These are phyloP conservation scores for Argopecten irradians DNA, from an alignment of 1,140 invertebrate species.

Conservation along the genomic window DNA sequence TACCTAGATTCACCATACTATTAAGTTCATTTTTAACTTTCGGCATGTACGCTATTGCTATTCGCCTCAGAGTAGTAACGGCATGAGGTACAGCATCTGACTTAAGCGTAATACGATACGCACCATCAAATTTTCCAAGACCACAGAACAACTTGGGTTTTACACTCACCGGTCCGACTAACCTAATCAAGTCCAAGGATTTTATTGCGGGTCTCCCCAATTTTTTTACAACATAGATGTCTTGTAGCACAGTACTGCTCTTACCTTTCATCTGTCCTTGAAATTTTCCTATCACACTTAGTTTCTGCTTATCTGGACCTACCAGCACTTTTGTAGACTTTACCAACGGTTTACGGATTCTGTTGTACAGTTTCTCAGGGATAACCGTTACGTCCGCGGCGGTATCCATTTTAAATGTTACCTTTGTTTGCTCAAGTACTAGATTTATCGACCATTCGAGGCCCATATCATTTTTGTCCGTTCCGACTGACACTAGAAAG, in stretches of 20 bases:
- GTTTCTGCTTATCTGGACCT: background rate
- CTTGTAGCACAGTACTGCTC: background rate
- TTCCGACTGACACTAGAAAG: background rate
- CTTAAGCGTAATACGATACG: conserved; percentile 36
- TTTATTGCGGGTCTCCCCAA: background rate
- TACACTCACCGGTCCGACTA: background rate
- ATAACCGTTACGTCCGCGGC: background rate
- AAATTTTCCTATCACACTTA: conserved; percentile 25
- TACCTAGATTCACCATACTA: conserved; percentile 50
- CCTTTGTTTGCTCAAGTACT: background rate
- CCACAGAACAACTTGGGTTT: conserved; percentile 28
- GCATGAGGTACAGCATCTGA: conserved; percentile 35
- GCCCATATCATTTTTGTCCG: background rate
- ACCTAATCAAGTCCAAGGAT: conserved; percentile 27
- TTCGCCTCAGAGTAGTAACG: conserved; percentile 32
- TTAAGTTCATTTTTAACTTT: conserved; percentile 51
- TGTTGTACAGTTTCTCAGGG: background rate
- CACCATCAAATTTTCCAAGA: conserved; percentile 19
- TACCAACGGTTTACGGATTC: background rate
- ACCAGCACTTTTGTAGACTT: background rate
- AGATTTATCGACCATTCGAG: background rate
- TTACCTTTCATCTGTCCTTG: background rate
- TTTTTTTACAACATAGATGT: conserved; percentile 20
- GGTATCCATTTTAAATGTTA: background rate
- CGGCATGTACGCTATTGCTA: conserved; percentile 45